Conservation (phyloP, 2,888 invertebrate species). For the Syritta pipiens region DNA sequence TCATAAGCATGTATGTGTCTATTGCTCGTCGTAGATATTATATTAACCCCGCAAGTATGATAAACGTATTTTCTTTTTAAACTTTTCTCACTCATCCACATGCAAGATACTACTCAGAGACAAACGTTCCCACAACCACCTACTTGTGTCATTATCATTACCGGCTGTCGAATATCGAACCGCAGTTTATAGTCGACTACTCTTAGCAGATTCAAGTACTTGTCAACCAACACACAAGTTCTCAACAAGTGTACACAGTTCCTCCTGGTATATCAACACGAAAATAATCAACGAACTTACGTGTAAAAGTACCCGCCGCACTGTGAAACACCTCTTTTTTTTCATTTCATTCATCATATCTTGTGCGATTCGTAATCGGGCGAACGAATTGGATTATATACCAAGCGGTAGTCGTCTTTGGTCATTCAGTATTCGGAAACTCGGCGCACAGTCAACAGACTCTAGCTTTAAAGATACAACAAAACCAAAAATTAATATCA, state of each 20-base stretch:
- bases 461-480: conserved; percentile 55
- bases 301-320: conserved; percentile 58
- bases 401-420: conserved; percentile 76
- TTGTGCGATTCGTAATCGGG: conserved; percentile 68
- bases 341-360: conserved; percentile 66
- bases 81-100: conserved; percentile 12
- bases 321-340: conserved; percentile 55
- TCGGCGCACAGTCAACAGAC: conserved; percentile 76
- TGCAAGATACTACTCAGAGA: conserved; percentile 21
- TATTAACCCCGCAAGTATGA: neutral
- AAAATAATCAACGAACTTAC: conserved; percentile 35
- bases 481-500: conserved; percentile 54
- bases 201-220: conserved; percentile 8
- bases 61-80: neutral
- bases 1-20: neutral
- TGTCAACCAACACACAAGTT: neutral
- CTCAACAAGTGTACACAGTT: too few species aligned
- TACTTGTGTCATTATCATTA: neutral
- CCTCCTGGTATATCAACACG: too few species aligned
- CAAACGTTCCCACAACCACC: conserved; percentile 14
- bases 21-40: neutral
- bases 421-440: conserved; percentile 78
- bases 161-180: conserved; percentile 24
- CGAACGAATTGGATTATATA: conserved; percentile 73
- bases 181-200: conserved; percentile 19